phyloP scores from a whole-genome alignment of 2,113 vertebrate genomes.

The Sinocyclocheilus anophthalmus region DNA sequence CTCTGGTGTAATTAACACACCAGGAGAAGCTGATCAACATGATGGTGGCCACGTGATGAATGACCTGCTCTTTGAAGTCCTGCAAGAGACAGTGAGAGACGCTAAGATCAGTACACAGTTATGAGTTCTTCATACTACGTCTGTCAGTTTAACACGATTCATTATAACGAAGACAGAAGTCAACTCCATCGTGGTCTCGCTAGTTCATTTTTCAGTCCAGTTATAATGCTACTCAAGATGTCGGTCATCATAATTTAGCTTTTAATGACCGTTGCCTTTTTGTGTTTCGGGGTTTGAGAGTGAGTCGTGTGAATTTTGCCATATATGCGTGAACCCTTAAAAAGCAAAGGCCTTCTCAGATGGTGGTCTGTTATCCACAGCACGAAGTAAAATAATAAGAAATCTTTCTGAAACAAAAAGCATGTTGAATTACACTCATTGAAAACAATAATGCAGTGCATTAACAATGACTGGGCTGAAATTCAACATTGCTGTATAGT shows the following conservation, averaged over 20 bases:
- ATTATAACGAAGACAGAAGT: neutral
- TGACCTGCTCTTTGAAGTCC: constrained; percentile 95
- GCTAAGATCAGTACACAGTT: neutral
- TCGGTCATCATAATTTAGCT: neutral
- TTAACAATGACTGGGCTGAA: too few relatives aligned
- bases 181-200: neutral
- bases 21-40: constrained; percentile 96
- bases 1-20: constrained; percentile 92
- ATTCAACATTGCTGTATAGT: too few relatives aligned
- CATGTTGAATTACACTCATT: too few relatives aligned
- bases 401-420: too few relatives aligned
- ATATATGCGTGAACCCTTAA: too few relatives aligned
- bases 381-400: too few relatives aligned
- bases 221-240: neutral
- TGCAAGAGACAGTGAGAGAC: constrained; percentile 54
- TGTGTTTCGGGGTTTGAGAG: too few relatives aligned
- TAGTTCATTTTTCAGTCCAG: neutral
- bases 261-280: too few relatives aligned
- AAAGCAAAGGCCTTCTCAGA: too few relatives aligned
- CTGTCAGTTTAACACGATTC: neutral
- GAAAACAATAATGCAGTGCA: too few relatives aligned
- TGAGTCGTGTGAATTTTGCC: too few relatives aligned
- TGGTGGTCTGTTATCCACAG: too few relatives aligned
- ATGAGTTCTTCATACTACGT: neutral
- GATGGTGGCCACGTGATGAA: constrained; percentile 94